Base-by-base conservation (phyloP, 2,888 invertebrate species). In the Unio pictorum region DNA sequence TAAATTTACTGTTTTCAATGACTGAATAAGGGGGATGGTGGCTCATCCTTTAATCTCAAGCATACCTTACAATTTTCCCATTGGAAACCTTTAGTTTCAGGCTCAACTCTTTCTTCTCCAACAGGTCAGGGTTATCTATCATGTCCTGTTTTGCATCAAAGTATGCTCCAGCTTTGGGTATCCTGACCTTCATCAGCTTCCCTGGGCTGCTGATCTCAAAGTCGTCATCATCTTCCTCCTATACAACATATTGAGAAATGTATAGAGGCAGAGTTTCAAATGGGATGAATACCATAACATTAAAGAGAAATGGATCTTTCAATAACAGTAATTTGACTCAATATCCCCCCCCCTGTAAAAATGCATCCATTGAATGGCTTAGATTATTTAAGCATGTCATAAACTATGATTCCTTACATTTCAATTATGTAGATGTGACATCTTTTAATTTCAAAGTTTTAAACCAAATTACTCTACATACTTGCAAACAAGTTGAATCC, bases 31-130 rank as follows among this genome's bases (percentile, higher is more conserved):
- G 45, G 45, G 45, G 1, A 15, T 11, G 15, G 45, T 3, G 45
- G 15, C 15, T 45, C 11, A 45, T 45, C 2, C 45, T 3, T 8
- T 54, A 34, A 59, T 55, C 20, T 26, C 4, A 34, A 30, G 20
- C 63, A 54, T 72, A 87, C 87, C 85, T 86, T 60, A 88, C 83
- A 73, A 88, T 86, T 79, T 86, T 88, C 7, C 88, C 88, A 78
- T 86, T 87, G n/a, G 87, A 86, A 45, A 88, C 83, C 70, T 87
- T 87, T 8, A 88, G 81, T 64, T 83, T 86, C 17, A 88, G 81
- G 15, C 45, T 45, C 45, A 57, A 45, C 7, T 56, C 30, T 8
- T 58, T 60, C 26, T 65, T 65, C 34, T 58, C 64, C 23, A 68
- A 18, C 58, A 71, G 67, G n/a, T 61, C 54, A 34, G 66, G 64